Conservation (phyloP, 1,140 invertebrate genomes). For the Helicoverpa armigera region DNA sequence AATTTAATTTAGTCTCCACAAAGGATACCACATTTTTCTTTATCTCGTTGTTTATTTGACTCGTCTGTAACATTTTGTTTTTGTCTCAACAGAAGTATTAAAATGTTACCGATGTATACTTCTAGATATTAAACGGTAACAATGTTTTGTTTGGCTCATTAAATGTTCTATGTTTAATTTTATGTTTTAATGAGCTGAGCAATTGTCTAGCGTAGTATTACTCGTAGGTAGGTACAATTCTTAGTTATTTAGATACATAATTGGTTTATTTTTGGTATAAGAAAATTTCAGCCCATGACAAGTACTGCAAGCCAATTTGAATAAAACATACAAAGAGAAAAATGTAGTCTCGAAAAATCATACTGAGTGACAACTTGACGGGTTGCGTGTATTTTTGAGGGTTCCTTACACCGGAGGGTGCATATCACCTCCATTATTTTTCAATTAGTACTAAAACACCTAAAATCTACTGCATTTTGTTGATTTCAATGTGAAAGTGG, state of each 20-base stretch:
- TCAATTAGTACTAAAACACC: constrained; percentile 58
- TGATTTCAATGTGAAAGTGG: constrained; percentile 44
- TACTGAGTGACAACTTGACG: constrained; percentile 57
- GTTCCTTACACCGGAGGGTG: constrained; percentile 50
- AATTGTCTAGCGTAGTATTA: too few species aligned
- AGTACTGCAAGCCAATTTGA: neutral
- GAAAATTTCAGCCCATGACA: too few species aligned
- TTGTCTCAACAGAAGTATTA: neutral
- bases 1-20: constrained; percentile 25
- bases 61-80: neutral
- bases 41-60: neutral
- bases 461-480: constrained; percentile 44
- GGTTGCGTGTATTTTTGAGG: constrained; percentile 59
- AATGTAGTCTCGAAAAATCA: constrained; percentile 41
- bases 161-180: neutral
- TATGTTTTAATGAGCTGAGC: neutral
- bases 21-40: constrained; percentile 29
- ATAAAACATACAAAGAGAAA: constrained; percentile 13
- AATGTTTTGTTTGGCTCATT: neutral
- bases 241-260: too few species aligned
- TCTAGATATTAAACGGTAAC: neutral
- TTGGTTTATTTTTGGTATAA: too few species aligned
- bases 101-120: neutral
- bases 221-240: too few species aligned
- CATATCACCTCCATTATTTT: constrained; percentile 62